Evolutionary conservation across 2,888 invertebrate genomes (phyloP).

Genomic region (Lapara coniferarum): DNA sequence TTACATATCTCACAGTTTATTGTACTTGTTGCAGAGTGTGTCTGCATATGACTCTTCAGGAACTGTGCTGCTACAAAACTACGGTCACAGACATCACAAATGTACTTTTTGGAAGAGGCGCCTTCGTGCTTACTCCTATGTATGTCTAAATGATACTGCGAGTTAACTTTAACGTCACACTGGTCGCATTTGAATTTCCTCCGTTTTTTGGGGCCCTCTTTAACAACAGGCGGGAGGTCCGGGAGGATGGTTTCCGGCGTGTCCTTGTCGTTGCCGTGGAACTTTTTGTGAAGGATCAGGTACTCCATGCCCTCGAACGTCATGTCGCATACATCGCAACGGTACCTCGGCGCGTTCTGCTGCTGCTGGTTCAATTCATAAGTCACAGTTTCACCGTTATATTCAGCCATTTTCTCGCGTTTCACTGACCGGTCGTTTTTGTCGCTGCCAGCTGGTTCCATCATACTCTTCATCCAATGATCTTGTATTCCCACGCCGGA

Average conservation of each 20-base stretch:
- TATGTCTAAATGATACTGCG: conserved; percentile 77
- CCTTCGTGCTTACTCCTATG: conserved; percentile 79
- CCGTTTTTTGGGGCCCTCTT: conserved; percentile 70
- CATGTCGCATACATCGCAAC: conserved; percentile 75
- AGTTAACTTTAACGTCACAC: conserved; percentile 78
- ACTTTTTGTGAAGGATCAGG: conserved; percentile 75
- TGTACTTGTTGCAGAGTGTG: conserved; percentile 70
- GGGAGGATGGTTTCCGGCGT: conserved; percentile 60
- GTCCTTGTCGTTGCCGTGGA: conserved; percentile 76
- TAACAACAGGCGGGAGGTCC: conserved; percentile 51
- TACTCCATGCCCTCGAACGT: conserved; percentile 77
- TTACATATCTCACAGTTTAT: conserved; percentile 77
- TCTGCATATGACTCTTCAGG: conserved; percentile 79
- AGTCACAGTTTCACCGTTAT: conserved; percentile 65
- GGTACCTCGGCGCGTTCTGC: conserved; percentile 60
- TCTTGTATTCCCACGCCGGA: conserved; percentile 72
- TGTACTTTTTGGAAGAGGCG: conserved; percentile 67
- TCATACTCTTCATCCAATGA: conserved; percentile 80
- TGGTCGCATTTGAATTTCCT: conserved; percentile 77
- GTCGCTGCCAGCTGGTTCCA: conserved; percentile 76
- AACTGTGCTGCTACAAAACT: conserved; percentile 79
- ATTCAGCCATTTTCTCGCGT: conserved; percentile 78
- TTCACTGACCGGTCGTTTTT: conserved; percentile 73
- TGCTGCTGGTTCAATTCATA: conserved; percentile 68
- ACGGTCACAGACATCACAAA: conserved; percentile 76